Base-by-base conservation (phyloP, 2,797 vertebrate species). In the Sebastes cheni region DNA sequence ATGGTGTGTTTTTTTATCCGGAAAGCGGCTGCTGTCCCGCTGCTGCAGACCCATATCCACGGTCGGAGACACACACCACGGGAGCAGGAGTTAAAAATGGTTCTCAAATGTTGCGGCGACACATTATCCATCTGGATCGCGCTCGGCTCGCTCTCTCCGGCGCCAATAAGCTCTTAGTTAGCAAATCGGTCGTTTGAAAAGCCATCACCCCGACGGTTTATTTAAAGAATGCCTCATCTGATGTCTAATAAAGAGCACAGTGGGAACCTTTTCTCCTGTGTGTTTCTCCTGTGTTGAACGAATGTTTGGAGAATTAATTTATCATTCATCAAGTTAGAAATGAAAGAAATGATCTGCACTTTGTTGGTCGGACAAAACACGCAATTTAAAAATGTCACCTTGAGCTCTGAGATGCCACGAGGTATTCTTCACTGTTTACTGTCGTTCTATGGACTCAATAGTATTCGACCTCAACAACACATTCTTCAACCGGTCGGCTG, bases 121-220 rank as follows among this genome's bases (percentile, higher is more conserved):
- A 29, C 80, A 65, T 83, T 82, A 78, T 46, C 68, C 76, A 75
- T 59, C 67, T 69, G 74, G 59, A 52, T 58, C 3, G 56, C 23
- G 66, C 58, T 59, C 20, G 61, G 39, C 13, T 8, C 6, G 4
- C 30, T 62, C 78, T n/a, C 23, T n/a, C 23, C 30, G 67, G 23
- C 8, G 29, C 25, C 8, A 52, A 70, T 13, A 32, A 66, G 55
- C 34, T 34, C 27, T 69, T n/a, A 4, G 20, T 72, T 27, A 52
- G 50, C 18, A 32, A 66, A 75, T 32, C 55, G 42, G 30, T n/a
- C 5, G 13, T 62, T 23, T 46, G 50, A 46, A 39, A 79, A 67
- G 3, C 16, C 58, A 80, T 75, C 60, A 29, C 36, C 65, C 25
- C n/a, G 6, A 5, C 5, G 3, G 59, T 36, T 77, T 69, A 77